phyloP scores from a whole-genome alignment of 2,113 vertebrate genomes.

The Solenodon paradoxus region DNA sequence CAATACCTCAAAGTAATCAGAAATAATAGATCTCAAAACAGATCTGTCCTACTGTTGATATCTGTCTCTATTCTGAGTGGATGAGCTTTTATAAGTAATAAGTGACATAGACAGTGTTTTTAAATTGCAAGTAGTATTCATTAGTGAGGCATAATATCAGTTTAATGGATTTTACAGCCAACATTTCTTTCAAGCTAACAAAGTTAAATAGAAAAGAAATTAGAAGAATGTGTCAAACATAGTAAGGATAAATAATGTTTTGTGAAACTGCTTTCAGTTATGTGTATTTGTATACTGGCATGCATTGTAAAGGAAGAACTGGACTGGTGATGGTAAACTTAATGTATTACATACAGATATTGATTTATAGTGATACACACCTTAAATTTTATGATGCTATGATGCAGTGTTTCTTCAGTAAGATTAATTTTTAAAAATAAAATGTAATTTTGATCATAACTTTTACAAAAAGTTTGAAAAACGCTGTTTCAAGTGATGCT shows the following conservation, averaged over 20 bases:
- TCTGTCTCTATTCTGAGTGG: background rate
- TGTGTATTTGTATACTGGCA: background rate
- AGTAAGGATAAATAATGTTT: constrained; percentile 7
- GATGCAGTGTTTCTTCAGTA: no score
- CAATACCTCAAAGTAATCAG: background rate
- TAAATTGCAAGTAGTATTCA: background rate
- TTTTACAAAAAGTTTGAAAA: background rate
- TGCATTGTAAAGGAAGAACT: no score
- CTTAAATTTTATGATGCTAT: no score
- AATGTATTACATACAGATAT: no score
- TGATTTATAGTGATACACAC: no score
- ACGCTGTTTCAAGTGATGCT: background rate
- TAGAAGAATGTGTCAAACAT: background rate
- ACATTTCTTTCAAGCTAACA: constrained; percentile 48
- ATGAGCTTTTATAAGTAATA: constrained; percentile 5
- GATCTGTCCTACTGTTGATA: background rate
- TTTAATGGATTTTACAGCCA: constrained; percentile 1
- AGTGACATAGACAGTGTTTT: background rate
- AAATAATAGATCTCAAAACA: background rate
- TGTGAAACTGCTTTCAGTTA: constrained; percentile 10
- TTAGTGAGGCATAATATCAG: constrained; percentile 32
- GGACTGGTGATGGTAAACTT: no score
- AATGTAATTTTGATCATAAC: constrained; percentile 36
- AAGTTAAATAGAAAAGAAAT: constrained; percentile 34
- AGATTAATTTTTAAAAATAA: no score